Evolutionary conservation across 2,797 vertebrate species (phyloP).

Genomic region (Mus spretus): DNA sequence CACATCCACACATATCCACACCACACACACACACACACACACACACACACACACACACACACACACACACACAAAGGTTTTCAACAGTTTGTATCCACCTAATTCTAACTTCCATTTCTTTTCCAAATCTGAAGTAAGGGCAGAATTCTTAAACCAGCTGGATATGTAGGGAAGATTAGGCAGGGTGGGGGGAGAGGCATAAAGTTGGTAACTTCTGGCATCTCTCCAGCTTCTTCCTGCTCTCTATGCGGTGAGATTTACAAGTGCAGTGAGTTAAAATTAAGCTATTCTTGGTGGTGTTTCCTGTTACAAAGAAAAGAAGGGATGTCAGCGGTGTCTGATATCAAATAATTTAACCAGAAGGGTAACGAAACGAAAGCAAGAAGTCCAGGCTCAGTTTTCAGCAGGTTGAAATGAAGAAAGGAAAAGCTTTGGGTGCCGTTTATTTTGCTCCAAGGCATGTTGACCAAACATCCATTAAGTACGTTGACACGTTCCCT

Average conservation of each 20-base stretch:
- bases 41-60: not conserved
- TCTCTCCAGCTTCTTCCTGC: conserved; percentile 66
- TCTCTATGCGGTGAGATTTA: conserved; percentile 67
- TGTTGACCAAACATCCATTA: conserved; percentile 77
- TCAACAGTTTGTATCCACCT: conserved; percentile 49
- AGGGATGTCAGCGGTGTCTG: conserved; percentile 70
- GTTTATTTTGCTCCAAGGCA: conserved; percentile 67
- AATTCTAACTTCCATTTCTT: conserved; percentile 57
- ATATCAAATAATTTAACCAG: conserved; percentile 81
- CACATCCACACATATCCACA: too few species aligned
- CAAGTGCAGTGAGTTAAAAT: conserved; percentile 41
- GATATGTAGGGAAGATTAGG: conserved; percentile 36
- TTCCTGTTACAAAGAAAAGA: conserved; percentile 77
- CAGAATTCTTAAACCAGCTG: conserved; percentile 47
- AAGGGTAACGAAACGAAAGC: conserved; percentile 50
- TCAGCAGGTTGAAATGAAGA: conserved; percentile 72
- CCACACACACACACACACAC: too few species aligned
- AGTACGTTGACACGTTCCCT: conserved; percentile 48
- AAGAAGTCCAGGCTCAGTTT: conserved; percentile 69
- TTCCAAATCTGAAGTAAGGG: conserved; percentile 54
- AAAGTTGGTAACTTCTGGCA: conserved; percentile 62
- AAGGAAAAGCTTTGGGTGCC: conserved; percentile 65
- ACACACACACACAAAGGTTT: not conserved
- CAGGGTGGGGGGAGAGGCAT: not conserved
- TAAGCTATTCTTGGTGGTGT: conserved; percentile 59